Conservation (phyloP, 2,797 vertebrate species). For the Malurus leucopterus region DNA sequence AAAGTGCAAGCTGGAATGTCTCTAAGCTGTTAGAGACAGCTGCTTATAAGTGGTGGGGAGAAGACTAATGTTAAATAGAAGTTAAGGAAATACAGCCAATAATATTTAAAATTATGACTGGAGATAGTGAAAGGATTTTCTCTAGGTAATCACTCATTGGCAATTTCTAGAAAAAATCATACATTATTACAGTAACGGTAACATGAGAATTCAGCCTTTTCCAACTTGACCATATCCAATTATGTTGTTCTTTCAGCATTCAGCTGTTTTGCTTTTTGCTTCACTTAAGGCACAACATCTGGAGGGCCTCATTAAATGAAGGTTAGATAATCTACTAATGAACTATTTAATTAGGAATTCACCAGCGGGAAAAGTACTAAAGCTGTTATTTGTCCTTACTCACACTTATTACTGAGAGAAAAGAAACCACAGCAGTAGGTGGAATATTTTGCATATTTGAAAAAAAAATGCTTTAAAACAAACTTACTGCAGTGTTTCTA, state of each 20-base stretch:
- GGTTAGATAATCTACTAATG: constrained; percentile 31
- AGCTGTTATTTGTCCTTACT: constrained; percentile 11
- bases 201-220: neutral
- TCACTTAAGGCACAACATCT: constrained; percentile 40
- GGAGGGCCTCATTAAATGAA: constrained; percentile 37
- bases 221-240: constrained; percentile 19
- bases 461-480: neutral
- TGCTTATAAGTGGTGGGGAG: neutral
- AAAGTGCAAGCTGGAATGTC: neutral
- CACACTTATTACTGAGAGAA: neutral
- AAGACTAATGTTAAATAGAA: neutral
- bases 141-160: constrained; percentile 14
- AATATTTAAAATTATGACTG: neutral
- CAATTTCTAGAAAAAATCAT: neutral
- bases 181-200: neutral
- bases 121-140: neutral
- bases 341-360: constrained; percentile 32
- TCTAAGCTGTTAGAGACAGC: neutral
- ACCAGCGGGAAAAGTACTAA: constrained; percentile 1
- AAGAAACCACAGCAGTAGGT: neutral
- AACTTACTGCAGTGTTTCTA: neutral
- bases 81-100: neutral
- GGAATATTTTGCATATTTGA: neutral
- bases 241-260: constrained; percentile 15
- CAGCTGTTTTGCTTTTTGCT: constrained; percentile 45